Base-by-base conservation (phyloP, 1,140 invertebrate species). In the Tetramorium alpestre region DNA sequence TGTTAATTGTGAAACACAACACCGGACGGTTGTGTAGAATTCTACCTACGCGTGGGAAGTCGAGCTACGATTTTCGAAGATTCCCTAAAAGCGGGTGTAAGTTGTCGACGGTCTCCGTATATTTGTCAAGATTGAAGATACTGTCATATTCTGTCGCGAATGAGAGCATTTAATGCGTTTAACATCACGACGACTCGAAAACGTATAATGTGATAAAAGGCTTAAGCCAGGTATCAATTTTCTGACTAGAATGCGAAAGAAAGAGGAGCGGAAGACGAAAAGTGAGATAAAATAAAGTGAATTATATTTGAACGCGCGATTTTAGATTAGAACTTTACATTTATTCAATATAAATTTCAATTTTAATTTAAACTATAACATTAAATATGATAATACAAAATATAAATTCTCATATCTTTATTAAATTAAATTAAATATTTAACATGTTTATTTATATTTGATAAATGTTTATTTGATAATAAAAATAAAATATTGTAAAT, bases 1-100 rank as follows among this genome's bases (percentile, higher is more conserved):
- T 93, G 93, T 94, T 94, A 93, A 94, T 94, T 93, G 93, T 93
- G 93, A 91, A 94, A 94, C 72, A 91, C 86, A 90, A 94, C 89
- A 72, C 88, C 81, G 65, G 49, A 64, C 28, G 49, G 76, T 49
- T 76, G 38, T 22, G 33, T 28, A n/a, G 85, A 67, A 67, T 65
- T 91, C 76, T 89, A 91, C 87, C 88, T 62, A 22, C 7, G 73
- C 91, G 90, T 92, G 91, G 91, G 91, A 92, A 92, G 87, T 81
- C 64, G 54, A 7, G 16, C 5, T n/a, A 33, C 16, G 38, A 81
- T 75, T n/a, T 7, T 38, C 18, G 38, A 65, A 56, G 38, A 41
- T 89, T 64, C 3, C 0, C 22, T 16, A 5, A 28, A 58, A 11
- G 8, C 47, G 4, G 41, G 25, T 16, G 7, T 41, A 65, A 28